Evolutionary conservation across 2,888 invertebrate genomes (phyloP).

Genomic region (Drosophila melanosoma): DNA sequence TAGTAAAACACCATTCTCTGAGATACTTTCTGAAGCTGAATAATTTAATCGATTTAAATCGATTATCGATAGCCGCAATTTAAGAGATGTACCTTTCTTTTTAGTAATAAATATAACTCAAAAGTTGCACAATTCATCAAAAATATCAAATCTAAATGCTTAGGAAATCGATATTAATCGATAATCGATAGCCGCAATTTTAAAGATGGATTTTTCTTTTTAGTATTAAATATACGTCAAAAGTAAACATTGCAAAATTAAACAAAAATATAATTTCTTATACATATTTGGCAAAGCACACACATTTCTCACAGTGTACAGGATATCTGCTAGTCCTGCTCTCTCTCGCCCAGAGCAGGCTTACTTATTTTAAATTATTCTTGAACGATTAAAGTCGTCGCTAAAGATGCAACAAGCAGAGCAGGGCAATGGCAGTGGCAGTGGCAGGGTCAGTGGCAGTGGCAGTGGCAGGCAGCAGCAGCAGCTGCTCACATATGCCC

Average conservation of each 20-base stretch:
- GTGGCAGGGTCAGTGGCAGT: not conserved
- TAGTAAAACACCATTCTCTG: not conserved
- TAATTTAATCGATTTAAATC: not conserved
- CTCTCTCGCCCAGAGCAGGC: accelerated
- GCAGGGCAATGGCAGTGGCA: not conserved
- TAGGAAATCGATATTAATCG: too few species aligned
- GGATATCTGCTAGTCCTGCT: not conserved
- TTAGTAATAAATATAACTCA: not conserved
- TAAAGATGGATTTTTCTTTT: too few species aligned
- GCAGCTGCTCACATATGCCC: conserved; percentile 38
- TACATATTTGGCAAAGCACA: too few species aligned
- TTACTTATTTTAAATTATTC: conserved; percentile 6
- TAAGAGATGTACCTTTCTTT: accelerated
- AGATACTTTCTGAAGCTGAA: too few species aligned
- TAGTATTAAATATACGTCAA: too few species aligned
- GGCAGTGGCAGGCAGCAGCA: not conserved
- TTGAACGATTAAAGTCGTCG: conserved; percentile 24
- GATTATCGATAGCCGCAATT: not conserved
- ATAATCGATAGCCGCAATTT: too few species aligned
- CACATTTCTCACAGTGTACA: not conserved
- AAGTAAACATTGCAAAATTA: too few species aligned
- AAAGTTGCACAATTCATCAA: not conserved
- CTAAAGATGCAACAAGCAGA: conserved; percentile 3
- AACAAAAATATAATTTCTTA: too few species aligned
- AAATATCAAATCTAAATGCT: not conserved